phyloP scores from a whole-genome alignment of 2,113 vertebrate genomes.

The Prinia subflava region DNA sequence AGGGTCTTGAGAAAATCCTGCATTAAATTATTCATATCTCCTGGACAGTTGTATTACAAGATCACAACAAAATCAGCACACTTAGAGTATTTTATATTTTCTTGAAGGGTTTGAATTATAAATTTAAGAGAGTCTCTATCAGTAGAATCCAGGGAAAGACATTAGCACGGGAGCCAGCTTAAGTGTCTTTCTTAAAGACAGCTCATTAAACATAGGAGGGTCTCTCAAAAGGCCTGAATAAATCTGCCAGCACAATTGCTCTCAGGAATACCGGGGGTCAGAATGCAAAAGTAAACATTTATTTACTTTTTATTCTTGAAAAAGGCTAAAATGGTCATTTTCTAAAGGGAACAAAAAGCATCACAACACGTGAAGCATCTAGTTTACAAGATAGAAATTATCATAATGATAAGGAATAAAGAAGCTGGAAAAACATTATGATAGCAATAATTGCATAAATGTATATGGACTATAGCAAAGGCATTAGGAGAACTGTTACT shows the following conservation, averaged over 20 bases:
- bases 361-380: not conserved
- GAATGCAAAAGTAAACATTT: not conserved
- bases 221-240: not conserved
- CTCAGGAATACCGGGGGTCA: not conserved
- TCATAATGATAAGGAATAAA: not conserved
- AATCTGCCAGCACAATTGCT: not conserved
- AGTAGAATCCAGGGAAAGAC: not conserved
- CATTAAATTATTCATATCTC: not conserved
- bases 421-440: not conserved
- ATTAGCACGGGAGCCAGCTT: not conserved
- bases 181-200: not conserved
- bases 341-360: not conserved
- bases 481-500: not conserved
- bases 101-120: not conserved
- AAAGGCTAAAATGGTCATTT: not conserved
- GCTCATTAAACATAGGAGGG: not conserved
- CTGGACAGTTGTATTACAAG: not conserved
- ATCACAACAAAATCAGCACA: not conserved
- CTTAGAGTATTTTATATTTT: not conserved
- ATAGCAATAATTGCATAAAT: not conserved
- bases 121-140: not conserved
- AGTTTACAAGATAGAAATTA: not conserved
- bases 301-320: not conserved
- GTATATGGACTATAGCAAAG: not conserved
- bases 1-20: not conserved